These are phyloP conservation scores for Conus betulinus DNA, from an alignment of 1,140 invertebrate species.

Conservation along the genomic window DNA sequence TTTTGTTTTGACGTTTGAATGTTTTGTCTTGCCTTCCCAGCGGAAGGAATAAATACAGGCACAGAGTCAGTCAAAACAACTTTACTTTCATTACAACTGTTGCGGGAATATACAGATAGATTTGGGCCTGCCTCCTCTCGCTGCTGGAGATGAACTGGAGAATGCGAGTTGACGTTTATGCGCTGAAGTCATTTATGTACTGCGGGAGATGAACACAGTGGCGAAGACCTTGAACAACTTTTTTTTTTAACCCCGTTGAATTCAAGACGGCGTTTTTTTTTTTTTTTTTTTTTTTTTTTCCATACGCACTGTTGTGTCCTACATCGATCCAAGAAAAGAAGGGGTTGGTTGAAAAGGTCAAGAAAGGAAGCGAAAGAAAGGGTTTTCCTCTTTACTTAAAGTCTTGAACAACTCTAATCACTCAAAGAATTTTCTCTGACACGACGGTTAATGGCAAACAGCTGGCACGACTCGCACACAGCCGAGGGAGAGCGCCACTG, in stretches of 20 bases:
- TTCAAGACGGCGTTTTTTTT: no score
- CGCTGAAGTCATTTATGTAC: not conserved
- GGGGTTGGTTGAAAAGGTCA: not conserved
- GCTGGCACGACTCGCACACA: conserved; percentile 15
- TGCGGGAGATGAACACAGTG: no score
- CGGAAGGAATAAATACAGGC: not conserved
- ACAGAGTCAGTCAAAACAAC: not conserved
- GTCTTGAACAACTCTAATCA: conserved; percentile 33
- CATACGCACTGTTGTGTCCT: no score
- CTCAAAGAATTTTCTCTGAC: conserved; percentile 37
- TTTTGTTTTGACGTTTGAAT: conserved; percentile 1
- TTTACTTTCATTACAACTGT: not conserved
- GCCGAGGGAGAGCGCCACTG: no score
- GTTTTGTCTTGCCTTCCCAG: not conserved
- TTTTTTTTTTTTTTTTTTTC: no score
- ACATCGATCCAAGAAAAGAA: not conserved
- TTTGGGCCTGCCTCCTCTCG: not conserved
- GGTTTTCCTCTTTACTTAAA: conserved; percentile 27
- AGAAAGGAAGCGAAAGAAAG: not conserved
- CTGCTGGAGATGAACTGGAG: not conserved
- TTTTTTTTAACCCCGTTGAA: no score
- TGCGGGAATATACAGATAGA: not conserved
- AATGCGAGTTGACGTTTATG: not conserved
- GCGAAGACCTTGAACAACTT: no score
- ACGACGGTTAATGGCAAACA: conserved; percentile 34